Conservation (phyloP, 2,888 invertebrate species). For the Rhagium mordax region DNA sequence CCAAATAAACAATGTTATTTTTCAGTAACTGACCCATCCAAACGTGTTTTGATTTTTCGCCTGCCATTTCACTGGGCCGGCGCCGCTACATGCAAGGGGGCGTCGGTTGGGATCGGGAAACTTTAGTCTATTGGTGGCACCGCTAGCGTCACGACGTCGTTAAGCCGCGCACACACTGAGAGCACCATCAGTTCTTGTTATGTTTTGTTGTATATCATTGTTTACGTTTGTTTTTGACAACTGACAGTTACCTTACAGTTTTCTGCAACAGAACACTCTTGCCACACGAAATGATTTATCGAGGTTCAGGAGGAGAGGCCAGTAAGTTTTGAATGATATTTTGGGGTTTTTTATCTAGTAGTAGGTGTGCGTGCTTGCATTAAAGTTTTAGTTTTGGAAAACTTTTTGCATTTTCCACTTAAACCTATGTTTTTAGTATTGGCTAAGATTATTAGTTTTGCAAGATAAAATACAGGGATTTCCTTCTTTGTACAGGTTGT, state of each 20-base stretch:
- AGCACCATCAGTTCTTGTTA: slow-evolving; percentile 1
- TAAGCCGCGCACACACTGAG: neutral
- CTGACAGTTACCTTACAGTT: slow-evolving; percentile 20
- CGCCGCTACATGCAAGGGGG: slow-evolving; percentile 39
- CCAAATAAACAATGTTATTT: slow-evolving; percentile 3
- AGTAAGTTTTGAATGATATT: slow-evolving; percentile 13
- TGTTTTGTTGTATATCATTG: slow-evolving; percentile 17
- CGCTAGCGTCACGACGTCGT: slow-evolving; percentile 34
- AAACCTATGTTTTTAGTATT: no score
- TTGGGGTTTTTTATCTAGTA: no score
- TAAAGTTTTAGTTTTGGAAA: no score
- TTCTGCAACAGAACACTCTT: neutral
- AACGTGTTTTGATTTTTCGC: slow-evolving; percentile 25
- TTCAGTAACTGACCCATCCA: slow-evolving; percentile 25
- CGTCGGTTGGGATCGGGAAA: slow-evolving; percentile 35
- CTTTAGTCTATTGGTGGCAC: slow-evolving; percentile 39
- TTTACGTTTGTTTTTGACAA: slow-evolving; percentile 27
- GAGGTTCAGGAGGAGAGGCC: neutral
- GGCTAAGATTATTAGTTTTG: no score
- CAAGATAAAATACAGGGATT: no score
- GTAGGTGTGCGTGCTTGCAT: no score
- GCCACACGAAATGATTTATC: neutral
- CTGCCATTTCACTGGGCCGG: slow-evolving; percentile 36
- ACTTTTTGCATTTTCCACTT: no score
- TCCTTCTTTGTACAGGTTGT: no score